phyloP scores from a whole-genome alignment of 2,888 invertebrate species.

The Andrena dorsata region DNA sequence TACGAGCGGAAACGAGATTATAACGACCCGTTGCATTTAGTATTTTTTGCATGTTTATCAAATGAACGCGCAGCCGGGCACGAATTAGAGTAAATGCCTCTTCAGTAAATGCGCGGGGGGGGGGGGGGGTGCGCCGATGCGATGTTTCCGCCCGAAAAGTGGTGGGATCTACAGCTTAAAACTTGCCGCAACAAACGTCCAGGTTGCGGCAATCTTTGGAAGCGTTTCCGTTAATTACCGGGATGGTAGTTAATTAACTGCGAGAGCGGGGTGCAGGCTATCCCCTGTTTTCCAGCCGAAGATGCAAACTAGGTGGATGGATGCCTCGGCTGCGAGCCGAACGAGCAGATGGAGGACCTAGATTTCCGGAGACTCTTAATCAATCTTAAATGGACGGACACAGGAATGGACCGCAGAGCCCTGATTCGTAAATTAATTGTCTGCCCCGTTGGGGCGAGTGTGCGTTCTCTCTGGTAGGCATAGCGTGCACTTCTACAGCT shows the following conservation, averaged over 20 bases:
- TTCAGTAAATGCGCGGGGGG: conserved; percentile 19
- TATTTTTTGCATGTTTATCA: neutral
- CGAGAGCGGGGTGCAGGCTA: neutral
- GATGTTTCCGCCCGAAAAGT: conserved; percentile 2
- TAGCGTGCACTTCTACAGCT: neutral
- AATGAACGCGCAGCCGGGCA: conserved; percentile 11
- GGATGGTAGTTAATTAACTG: conserved; percentile 43
- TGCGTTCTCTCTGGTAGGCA: conserved; percentile 27
- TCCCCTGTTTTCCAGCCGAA: conserved; percentile 29
- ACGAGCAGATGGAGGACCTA: conserved; percentile 27
- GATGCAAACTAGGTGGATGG: conserved; percentile 32
- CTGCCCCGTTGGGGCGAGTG: conserved; percentile 42
- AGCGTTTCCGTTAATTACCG: conserved; percentile 40
- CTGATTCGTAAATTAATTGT: conserved; percentile 77
- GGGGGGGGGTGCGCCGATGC: conserved; percentile 1
- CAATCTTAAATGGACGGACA: conserved; percentile 74
- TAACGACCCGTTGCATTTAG: neutral
- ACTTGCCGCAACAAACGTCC: conserved; percentile 19
- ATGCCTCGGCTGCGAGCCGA: conserved; percentile 34
- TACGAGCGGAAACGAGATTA: neutral
- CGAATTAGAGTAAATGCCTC: neutral
- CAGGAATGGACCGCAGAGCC: conserved; percentile 61
- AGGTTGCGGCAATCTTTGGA: conserved; percentile 27
- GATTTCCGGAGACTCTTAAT: conserved; percentile 71
- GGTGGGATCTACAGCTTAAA: conserved; percentile 1